phyloP scores from a whole-genome alignment of 2,888 invertebrate genomes.

The Leptinotarsa juncta region DNA sequence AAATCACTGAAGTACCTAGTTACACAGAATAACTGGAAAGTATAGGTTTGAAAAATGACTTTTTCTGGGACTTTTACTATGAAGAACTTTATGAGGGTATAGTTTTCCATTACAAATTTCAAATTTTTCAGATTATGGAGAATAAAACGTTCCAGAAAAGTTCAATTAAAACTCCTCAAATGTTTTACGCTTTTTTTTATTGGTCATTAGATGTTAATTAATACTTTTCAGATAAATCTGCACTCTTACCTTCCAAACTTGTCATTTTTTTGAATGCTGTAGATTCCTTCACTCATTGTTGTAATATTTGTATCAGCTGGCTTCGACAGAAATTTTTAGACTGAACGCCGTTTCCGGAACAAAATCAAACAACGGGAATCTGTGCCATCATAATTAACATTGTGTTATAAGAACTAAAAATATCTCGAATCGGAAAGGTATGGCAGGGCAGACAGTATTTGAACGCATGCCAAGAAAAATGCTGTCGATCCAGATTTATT shows the following conservation, averaged over 20 bases:
- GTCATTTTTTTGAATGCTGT: slow-evolving; percentile 48
- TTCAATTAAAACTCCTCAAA: too few species aligned
- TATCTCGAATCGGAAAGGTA: slow-evolving; percentile 6
- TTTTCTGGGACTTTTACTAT: too few species aligned
- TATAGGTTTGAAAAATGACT: too few species aligned
- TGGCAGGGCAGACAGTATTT: background rate
- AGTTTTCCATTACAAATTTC: too few species aligned
- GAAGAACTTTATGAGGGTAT: too few species aligned
- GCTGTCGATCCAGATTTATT: background rate
- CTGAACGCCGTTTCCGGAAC: background rate
- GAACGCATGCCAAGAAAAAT: background rate
- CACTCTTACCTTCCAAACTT: slow-evolving; percentile 50
- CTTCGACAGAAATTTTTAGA: background rate
- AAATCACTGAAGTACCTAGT: too few species aligned
- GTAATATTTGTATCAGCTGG: background rate
- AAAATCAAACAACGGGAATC: background rate
- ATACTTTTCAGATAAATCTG: too few species aligned
- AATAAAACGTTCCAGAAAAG: too few species aligned
- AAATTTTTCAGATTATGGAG: too few species aligned
- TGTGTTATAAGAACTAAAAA: slow-evolving; percentile 6
- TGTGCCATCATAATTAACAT: background rate
- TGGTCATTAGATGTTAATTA: too few species aligned
- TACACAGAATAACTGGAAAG: too few species aligned
- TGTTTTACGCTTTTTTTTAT: too few species aligned
- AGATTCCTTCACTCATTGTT: slow-evolving; percentile 39